Evolutionary conservation across 2,797 vertebrate species (phyloP).

Genomic region (Streptopelia turtur): DNA sequence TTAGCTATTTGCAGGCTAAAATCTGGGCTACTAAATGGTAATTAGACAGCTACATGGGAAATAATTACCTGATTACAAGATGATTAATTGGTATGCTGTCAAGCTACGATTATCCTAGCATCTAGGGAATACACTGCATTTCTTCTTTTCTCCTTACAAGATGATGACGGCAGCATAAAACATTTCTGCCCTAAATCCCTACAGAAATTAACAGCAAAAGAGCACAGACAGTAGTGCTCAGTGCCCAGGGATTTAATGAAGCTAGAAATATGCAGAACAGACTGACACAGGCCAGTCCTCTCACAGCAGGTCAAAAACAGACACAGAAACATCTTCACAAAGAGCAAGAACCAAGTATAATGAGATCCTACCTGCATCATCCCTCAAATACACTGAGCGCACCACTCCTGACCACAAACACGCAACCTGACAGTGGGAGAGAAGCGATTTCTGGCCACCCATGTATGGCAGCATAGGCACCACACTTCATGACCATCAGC

Average conservation of each 20-base stretch:
- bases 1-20: background rate
- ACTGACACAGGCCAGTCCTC: background rate
- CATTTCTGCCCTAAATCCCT: slow-evolving; percentile 17
- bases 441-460: background rate
- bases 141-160: slow-evolving; percentile 20
- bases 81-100: slow-evolving; percentile 48
- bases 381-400: background rate
- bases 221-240: background rate
- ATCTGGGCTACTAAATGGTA: slow-evolving; percentile 6
- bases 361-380: background rate
- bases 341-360: background rate
- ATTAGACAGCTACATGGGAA: slow-evolving; percentile 52
- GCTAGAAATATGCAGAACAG: background rate
- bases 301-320: background rate
- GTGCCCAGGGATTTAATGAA: background rate
- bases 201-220: background rate
- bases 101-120: slow-evolving; percentile 29
- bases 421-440: background rate
- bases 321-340: background rate
- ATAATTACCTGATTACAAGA: slow-evolving; percentile 48
- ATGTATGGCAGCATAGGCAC: background rate
- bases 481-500: background rate
- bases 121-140: slow-evolving; percentile 11
- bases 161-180: background rate
- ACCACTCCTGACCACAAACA: background rate